Evolutionary conservation across 2,888 invertebrate species (phyloP), one percentile per base, ranked within the genome.

Genomic region (Schizotus pectinicornis): DNA sequence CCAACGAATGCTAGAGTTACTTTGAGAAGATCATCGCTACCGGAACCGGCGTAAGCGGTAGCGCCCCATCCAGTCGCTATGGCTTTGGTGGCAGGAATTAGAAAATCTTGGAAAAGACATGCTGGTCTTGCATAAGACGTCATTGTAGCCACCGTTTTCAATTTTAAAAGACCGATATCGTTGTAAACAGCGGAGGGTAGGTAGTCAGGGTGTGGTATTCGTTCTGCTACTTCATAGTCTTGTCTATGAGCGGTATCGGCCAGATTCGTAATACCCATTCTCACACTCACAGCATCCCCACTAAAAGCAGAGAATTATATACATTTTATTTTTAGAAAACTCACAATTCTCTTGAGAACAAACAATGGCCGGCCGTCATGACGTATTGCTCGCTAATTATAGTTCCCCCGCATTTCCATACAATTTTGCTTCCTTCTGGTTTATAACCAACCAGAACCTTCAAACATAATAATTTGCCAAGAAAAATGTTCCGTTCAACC

Each of bases 1-100:
- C 70, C 36, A 35, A 80, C 81, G 7, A 79, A 71, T 1, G 75
- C 74, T 7, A 86, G 70, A 1, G 76, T 79, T 0, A 86, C 85
- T 70, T 85, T 85, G 6, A 81, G 68, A 50, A 86, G 70, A 61
- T 79, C 74, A 8, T 74, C 70, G 52, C 74, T 77, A 2, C 52
- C 43, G 1, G 45, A 54, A 1, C 70, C 75, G 38, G 78, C 74
- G 34, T 64, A 78, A 7, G 70, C 74, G 1, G 75, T 78, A n/a
- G 74, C 70, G 0, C 85, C 82, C 82, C 82, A 83, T 11, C 82
- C 82, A 12, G 78, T 75, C 0, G 81, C 81, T 0, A 81, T 69
- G 0, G 76, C 78, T n/a, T 69, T 69, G 1, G 53, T 3, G 52
- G 55, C 33, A 41, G 67, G 61, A n/a, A 70, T 56, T 6, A 47